phyloP scores from a whole-genome alignment of 2,113 vertebrate species.

The Myotis yumanensis region DNA sequence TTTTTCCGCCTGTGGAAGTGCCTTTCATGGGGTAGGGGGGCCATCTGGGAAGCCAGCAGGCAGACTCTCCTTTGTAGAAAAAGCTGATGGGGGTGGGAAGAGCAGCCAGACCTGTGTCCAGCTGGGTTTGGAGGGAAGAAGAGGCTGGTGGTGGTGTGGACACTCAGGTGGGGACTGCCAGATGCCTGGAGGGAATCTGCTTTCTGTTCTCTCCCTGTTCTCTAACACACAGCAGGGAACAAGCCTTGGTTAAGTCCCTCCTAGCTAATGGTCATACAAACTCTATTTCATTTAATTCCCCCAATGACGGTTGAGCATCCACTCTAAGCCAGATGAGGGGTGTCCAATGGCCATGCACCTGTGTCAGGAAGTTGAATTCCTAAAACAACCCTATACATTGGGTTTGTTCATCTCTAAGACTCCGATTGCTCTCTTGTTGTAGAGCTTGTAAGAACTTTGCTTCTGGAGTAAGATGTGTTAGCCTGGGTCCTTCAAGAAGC shows the following conservation, averaged over 20 bases:
- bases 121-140: slow-evolving; percentile 40
- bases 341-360: not conserved
- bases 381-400: not conserved
- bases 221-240: not conserved
- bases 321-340: not conserved
- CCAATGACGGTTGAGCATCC: not conserved
- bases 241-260: not conserved
- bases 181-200: not conserved
- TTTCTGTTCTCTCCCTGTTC: not conserved
- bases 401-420: not conserved
- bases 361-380: not conserved
- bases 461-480: not conserved
- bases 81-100: not conserved
- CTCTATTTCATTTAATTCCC: slow-evolving; percentile 8
- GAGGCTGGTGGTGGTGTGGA: not conserved
- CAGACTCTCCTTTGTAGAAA: slow-evolving; percentile 50
- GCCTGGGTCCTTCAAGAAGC: not conserved
- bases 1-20: slow-evolving; percentile 52
- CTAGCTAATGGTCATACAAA: not conserved
- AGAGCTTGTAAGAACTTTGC: not conserved
- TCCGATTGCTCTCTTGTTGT: not conserved
- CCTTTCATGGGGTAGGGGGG: slow-evolving; percentile 46
- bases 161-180: not conserved
- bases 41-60: slow-evolving; percentile 56
- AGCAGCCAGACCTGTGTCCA: not conserved